These are phyloP conservation scores for Ips typographus DNA, from an alignment of 1,140 invertebrate species.

Conservation along the genomic window DNA sequence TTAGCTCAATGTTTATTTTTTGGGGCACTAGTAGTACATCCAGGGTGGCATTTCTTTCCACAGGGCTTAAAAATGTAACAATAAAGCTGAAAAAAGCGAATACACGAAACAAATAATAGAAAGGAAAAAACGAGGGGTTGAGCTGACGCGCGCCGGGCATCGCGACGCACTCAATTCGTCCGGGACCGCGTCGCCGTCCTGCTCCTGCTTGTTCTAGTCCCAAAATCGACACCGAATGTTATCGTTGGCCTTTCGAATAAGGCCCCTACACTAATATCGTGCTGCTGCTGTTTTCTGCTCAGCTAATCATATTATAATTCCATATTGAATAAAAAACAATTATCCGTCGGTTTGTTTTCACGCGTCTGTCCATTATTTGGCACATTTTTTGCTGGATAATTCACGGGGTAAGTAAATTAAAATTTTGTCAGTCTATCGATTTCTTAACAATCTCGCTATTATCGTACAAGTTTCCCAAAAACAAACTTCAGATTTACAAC, in stretches of 20 bases:
- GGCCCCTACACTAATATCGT: conserved; percentile 5
- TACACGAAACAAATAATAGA: not conserved
- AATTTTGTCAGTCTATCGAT: too few relatives aligned
- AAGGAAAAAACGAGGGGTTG: conserved; percentile 1
- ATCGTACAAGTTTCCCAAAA: too few relatives aligned
- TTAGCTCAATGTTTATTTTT: too few relatives aligned
- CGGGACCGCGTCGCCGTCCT: conserved; percentile 14
- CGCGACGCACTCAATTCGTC: conserved; percentile 4
- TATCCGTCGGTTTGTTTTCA: not conserved
- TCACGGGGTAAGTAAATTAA: not conserved
- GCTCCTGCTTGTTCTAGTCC: not conserved
- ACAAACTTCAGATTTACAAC: too few relatives aligned
- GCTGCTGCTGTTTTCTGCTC: not conserved
- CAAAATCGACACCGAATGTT: not conserved
- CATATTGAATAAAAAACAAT: not conserved
- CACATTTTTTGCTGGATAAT: not conserved
- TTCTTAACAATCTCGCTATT: too few relatives aligned
- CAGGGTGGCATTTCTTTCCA: too few relatives aligned
- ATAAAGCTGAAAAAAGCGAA: not conserved
- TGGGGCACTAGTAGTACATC: too few relatives aligned
- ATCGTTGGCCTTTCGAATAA: not conserved
- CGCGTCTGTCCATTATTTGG: not conserved
- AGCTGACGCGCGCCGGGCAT: conserved; percentile 7
- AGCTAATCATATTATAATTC: not conserved
- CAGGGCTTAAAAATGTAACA: not conserved